Evolutionary conservation across 2,888 invertebrate species (phyloP).

Genomic region (Nowickia ferox): DNA sequence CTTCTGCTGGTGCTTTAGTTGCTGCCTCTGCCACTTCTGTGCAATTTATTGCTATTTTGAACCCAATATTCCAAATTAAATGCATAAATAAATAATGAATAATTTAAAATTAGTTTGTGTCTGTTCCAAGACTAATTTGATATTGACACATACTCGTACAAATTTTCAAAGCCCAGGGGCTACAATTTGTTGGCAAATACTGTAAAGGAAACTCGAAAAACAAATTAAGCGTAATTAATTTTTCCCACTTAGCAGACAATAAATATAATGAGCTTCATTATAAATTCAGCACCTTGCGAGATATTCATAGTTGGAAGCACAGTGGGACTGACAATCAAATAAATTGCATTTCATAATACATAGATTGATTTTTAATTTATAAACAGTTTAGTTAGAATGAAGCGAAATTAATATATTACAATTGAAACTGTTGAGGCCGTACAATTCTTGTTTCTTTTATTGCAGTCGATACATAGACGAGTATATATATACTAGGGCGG

Average conservation of each 20-base stretch:
- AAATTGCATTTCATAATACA: too few species aligned
- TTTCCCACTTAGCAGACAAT: slow-evolving; percentile 23
- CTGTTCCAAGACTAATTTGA: neutral
- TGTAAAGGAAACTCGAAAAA: neutral
- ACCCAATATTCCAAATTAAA: slow-evolving; percentile 9
- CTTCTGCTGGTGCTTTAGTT: neutral
- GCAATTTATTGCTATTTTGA: slow-evolving; percentile 33
- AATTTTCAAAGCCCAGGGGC: neutral
- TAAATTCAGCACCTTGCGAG: neutral
- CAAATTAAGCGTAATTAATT: slow-evolving; percentile 26
- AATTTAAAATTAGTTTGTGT: slow-evolving; percentile 17
- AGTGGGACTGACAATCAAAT: too few species aligned
- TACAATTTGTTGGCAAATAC: slow-evolving; percentile 7
- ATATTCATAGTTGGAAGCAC: too few species aligned
- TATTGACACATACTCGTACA: neutral
- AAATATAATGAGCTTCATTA: slow-evolving; percentile 12
- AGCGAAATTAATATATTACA: too few species aligned
- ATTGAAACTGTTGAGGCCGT: too few species aligned
- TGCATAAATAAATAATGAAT: neutral
- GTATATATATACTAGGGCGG: too few species aligned
- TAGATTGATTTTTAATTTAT: too few species aligned
- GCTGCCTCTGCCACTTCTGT: neutral
- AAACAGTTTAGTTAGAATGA: too few species aligned
- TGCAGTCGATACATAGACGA: too few species aligned
- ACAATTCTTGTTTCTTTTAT: too few species aligned